A percentile compares a stretch with the other conserved stretches of the same genome.
Conservation (phyloP, 2,888 invertebrate genomes). For the Globia sparganii region DNA sequence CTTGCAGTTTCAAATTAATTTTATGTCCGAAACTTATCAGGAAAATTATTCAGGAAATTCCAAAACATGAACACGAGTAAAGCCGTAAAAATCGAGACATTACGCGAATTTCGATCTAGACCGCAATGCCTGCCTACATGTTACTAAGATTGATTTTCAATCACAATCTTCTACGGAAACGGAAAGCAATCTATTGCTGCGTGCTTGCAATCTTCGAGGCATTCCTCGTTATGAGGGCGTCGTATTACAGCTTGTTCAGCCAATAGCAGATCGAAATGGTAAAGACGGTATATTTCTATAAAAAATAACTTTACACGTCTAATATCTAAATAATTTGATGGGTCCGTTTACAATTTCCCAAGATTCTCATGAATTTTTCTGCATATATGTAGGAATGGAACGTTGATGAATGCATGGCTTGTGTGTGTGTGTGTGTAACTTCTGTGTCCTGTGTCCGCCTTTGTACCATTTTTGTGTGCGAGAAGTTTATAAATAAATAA, state of each 20-base stretch:
- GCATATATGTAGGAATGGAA: background rate
- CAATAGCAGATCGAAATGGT: conserved; percentile 17
- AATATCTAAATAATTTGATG: background rate
- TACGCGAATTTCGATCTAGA: conserved; percentile 13
- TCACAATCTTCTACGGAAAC: conserved; percentile 40
- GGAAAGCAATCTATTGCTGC: conserved; percentile 54
- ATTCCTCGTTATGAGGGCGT: conserved; percentile 35
- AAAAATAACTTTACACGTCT: conserved; percentile 1
- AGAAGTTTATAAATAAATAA: no score
- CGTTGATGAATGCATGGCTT: background rate
- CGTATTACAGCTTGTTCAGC: conserved; percentile 28
- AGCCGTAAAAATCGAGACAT: background rate
- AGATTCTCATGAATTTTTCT: background rate
- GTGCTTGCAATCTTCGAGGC: conserved; percentile 53
- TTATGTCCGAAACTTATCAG: background rate
- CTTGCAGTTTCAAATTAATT: no score
- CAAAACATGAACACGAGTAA: background rate
- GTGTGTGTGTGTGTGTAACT: no score
- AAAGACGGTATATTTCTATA: background rate
- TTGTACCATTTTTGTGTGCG: no score
- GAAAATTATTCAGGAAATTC: background rate
- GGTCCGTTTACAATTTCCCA: background rate
- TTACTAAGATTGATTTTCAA: conserved; percentile 47
- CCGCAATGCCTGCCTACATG: conserved; percentile 24
- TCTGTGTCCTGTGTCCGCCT: no score